These are phyloP conservation scores for Coluber constrictor DNA, from an alignment of 2,797 vertebrate genomes.

Conservation along the genomic window DNA sequence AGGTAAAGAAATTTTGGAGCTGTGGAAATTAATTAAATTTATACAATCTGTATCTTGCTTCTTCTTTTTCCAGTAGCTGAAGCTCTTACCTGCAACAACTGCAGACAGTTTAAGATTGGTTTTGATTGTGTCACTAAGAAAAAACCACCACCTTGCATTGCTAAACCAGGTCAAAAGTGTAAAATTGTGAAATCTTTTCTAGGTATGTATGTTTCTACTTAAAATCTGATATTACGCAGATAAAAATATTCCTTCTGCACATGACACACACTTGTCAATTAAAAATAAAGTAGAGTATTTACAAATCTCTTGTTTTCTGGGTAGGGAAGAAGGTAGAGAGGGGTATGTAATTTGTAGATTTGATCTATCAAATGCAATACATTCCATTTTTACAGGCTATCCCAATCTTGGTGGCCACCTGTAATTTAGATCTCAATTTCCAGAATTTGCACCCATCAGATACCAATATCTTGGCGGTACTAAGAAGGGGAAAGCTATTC, in stretches of 20 bases:
- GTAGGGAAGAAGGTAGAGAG: neutral
- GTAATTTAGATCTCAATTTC: neutral
- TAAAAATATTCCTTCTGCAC: too few relatives aligned
- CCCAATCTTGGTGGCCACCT: neutral
- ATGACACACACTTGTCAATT: neutral
- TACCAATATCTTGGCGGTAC: neutral
- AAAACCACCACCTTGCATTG: neutral
- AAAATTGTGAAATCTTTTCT: neutral
- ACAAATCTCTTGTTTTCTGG: neutral
- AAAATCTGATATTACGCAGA: neutral
- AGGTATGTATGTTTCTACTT: neutral
- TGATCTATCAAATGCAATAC: neutral
- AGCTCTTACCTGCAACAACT: neutral
- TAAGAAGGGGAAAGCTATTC: neutral
- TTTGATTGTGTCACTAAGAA: neutral
- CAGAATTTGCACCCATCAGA: neutral
- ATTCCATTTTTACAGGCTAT: neutral
- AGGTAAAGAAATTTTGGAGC: neutral
- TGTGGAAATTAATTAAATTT: neutral
- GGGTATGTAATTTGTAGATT: neutral
- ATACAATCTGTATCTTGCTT: neutral
- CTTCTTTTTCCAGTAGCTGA: neutral
- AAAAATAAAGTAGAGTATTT: neutral
- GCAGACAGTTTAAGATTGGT: neutral
- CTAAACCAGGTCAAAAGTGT: neutral